Evolutionary conservation across 1,140 invertebrate species (phyloP).

Genomic region (Euura saliciscinereae): DNA sequence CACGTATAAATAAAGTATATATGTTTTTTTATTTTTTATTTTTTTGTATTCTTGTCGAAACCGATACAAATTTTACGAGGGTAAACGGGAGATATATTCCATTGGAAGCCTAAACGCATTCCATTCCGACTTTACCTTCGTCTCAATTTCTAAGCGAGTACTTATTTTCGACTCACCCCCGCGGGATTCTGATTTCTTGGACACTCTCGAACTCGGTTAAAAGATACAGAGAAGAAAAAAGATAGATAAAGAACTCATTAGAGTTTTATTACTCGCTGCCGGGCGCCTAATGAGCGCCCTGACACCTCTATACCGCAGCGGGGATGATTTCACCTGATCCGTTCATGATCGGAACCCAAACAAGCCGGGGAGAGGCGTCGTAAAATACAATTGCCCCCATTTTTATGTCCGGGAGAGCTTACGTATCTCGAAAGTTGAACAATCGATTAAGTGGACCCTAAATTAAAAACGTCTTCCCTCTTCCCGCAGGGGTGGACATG

Average conservation of each 20-base stretch:
- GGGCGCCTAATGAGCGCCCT: slow-evolving; percentile 8
- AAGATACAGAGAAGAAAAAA: no score
- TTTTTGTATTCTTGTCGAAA: neutral
- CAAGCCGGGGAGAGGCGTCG: neutral
- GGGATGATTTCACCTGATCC: slow-evolving; percentile 3
- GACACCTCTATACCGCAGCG: neutral
- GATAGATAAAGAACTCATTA: slow-evolving; percentile 12
- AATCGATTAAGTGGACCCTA: neutral
- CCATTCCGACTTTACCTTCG: neutral
- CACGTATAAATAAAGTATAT: neutral
- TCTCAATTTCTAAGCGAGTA: neutral
- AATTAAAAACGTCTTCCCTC: neutral
- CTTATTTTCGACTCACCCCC: neutral
- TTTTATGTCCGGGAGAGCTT: neutral
- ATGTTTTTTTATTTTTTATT: no score
- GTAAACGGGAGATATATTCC: neutral
- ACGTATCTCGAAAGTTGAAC: neutral
- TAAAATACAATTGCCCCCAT: neutral
- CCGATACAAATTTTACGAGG: neutral
- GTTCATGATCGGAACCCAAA: neutral
- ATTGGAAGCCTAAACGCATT: neutral
- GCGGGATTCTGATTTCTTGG: neutral
- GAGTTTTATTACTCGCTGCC: slow-evolving; percentile 7
- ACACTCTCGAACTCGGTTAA: neutral
- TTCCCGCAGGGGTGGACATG: neutral